Base-by-base conservation (phyloP, 1,140 invertebrate genomes). In the Pseudomyrmex pallidus region DNA sequence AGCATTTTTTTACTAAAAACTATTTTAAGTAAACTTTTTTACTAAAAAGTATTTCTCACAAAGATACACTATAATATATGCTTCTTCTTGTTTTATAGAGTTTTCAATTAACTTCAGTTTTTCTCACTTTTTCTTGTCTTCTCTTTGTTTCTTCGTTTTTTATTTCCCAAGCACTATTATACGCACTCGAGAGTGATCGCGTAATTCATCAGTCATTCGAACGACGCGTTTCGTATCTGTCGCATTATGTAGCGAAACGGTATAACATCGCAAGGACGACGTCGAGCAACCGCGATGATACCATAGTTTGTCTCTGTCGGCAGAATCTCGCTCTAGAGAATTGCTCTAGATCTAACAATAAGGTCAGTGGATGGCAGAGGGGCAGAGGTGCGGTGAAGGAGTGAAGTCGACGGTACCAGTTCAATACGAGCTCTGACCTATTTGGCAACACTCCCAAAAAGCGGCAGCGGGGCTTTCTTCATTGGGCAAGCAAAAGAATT, bases 361-460 rank as follows among this genome's bases (percentile, higher is more conserved):
- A 59, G 52, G 66, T 62, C 66, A 44, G 68, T 56, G 56, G 17
- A 25, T 10, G 44, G 20, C 1, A 88, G 77, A 57, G 76, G 74
- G 70, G 64, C 76, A 86, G 84, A 74, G 80, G 10, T 57, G 48
- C 44, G 64, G 22, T 44, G 17, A 62, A 67, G 25, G 56, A 22
- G 25, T 67, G 82, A 78, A 83, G 86, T 84, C 78, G 85, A 66
- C 54, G 64, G 50, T 85, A 74, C 50, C 63, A 73, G 76, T 74
- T 87, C 84, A 82, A 86, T 80, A 85, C 86, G 72, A 90, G 87
- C 86, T 89, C 86, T 90, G 90, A 91, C 89, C 89, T 44, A 87
- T 93, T 93, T 93, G 92, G 93, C 92, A 93, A 54, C 63, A 90
- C 91, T 93, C 90, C 92, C 90, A 85, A 92, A 35, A 87, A 84